Percentiles rank a stretch among this genome's conserved stretches.
Conservation (phyloP, 2,797 vertebrate genomes). For the Etheostoma perlongum region DNA sequence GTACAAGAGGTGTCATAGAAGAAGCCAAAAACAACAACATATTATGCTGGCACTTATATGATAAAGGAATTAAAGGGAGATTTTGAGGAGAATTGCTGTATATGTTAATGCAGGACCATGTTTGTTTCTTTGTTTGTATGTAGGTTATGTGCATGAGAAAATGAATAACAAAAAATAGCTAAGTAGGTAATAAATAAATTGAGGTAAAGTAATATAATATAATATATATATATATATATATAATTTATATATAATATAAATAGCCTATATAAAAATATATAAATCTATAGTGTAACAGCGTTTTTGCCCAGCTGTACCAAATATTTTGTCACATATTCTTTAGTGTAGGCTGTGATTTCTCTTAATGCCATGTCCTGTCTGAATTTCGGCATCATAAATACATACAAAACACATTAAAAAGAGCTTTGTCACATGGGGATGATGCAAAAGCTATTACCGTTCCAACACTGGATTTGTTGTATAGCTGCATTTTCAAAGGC, state of each 20-base stretch:
- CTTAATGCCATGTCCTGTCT: background rate
- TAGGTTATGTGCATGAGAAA: background rate
- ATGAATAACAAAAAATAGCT: background rate
- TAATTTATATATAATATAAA: no score
- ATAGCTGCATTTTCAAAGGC: conserved; percentile 25
- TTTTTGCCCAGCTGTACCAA: no score
- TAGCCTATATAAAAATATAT: no score
- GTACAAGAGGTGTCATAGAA: background rate
- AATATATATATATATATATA: no score
- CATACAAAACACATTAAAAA: conserved; percentile 9
- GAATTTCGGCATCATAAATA: conserved; percentile 16
- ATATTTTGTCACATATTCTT: background rate
- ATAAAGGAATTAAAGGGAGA: background rate
- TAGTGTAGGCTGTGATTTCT: background rate
- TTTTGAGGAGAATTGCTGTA: background rate
- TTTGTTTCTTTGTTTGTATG: background rate
- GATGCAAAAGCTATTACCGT: conserved; percentile 4
- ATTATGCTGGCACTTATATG: background rate
- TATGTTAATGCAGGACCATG: background rate
- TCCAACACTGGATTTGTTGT: conserved; percentile 14
- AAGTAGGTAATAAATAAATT: background rate
- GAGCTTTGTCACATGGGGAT: conserved; percentile 9
- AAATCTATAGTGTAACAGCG: background rate
- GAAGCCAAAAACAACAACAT: no score
- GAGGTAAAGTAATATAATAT: background rate